These are phyloP conservation scores for Lasius platythorax DNA, from an alignment of 2,888 invertebrate genomes.

Conservation along the genomic window DNA sequence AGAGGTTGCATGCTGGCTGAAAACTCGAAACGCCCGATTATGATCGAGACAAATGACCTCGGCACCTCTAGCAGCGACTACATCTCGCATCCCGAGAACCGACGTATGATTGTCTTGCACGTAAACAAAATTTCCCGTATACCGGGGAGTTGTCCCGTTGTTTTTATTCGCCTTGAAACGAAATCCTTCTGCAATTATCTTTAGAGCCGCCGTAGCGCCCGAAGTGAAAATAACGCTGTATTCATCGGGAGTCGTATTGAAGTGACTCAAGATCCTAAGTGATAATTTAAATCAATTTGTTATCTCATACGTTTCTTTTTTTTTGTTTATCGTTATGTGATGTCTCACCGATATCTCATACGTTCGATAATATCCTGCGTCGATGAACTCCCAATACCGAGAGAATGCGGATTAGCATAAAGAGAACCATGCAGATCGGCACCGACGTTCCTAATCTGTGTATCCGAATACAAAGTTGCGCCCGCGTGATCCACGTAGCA, in stretches of 20 bases:
- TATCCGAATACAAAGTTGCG: slow-evolving; percentile 92
- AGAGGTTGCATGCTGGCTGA: slow-evolving; percentile 78
- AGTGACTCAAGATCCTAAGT: slow-evolving; percentile 93
- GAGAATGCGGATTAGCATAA: slow-evolving; percentile 96
- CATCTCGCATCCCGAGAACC: slow-evolving; percentile 95
- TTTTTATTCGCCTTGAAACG: slow-evolving; percentile 85
- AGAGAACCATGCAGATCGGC: slow-evolving; percentile 91
- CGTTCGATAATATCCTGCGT: slow-evolving; percentile 95
- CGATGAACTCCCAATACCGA: slow-evolving; percentile 90
- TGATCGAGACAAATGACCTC: slow-evolving; percentile 88
- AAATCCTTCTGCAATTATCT: slow-evolving; percentile 94
- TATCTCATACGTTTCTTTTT: not conserved
- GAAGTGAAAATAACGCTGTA: slow-evolving; percentile 97
- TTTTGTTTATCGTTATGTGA: slow-evolving; percentile 23
- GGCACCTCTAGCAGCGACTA: slow-evolving; percentile 88
- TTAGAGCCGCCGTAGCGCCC: slow-evolving; percentile 95
- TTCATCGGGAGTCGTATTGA: slow-evolving; percentile 92
- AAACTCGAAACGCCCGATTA: slow-evolving; percentile 87
- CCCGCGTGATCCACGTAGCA: slow-evolving; percentile 97
- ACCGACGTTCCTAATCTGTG: slow-evolving; percentile 90
- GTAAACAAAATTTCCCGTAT: slow-evolving; percentile 91
- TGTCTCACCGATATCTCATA: slow-evolving; percentile 90
- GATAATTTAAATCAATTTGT: slow-evolving; percentile 27
- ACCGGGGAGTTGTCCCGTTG: slow-evolving; percentile 39
- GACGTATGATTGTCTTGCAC: slow-evolving; percentile 98